A percentile compares a stretch with the other conserved stretches of the same genome.
Conservation (phyloP, 2,113 vertebrate species). For the Isichthys henryi region DNA sequence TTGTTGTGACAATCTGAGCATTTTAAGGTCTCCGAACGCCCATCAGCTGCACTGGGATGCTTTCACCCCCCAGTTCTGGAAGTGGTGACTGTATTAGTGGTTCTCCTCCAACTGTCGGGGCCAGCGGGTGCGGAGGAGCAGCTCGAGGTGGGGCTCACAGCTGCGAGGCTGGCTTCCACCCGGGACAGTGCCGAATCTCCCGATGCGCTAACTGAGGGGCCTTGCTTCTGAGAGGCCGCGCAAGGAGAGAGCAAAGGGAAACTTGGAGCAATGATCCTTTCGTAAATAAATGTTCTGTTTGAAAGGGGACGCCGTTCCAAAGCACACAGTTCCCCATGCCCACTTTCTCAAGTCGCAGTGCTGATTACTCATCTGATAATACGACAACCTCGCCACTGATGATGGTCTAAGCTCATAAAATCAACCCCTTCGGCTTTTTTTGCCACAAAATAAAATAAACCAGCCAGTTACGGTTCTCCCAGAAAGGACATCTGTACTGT, state of each 20-base stretch:
- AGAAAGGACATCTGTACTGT: not conserved
- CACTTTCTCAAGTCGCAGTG: slow-evolving; percentile 48
- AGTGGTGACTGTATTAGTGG: slow-evolving; percentile 38
- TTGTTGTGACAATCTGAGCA: not conserved
- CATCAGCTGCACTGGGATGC: not conserved
- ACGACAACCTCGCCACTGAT: slow-evolving; percentile 20
- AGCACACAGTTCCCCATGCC: slow-evolving; percentile 41
- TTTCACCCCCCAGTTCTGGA: slow-evolving; percentile 30
- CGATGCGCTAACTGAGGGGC: slow-evolving; percentile 32
- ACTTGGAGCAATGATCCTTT: slow-evolving; percentile 58
- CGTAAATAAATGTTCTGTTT: slow-evolving; percentile 64
- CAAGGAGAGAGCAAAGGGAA: slow-evolving; percentile 46
- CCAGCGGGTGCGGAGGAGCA: slow-evolving; percentile 51
- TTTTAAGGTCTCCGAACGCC: slow-evolving; percentile 11
- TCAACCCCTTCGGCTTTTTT: slow-evolving; percentile 7
- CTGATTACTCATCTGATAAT: slow-evolving; percentile 52
- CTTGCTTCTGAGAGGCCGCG: slow-evolving; percentile 50
- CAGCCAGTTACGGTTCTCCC: not conserved
- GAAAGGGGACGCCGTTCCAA: slow-evolving; percentile 54
- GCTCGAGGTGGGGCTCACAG: slow-evolving; percentile 52
- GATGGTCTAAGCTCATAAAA: slow-evolving; percentile 32
- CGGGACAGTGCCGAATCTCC: slow-evolving; percentile 31
- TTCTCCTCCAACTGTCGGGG: slow-evolving; percentile 46
- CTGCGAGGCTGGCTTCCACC: slow-evolving; percentile 41
- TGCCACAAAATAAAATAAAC: not conserved